phyloP scores from a whole-genome alignment of 2,113 vertebrate species.

The Zapornia atra region DNA sequence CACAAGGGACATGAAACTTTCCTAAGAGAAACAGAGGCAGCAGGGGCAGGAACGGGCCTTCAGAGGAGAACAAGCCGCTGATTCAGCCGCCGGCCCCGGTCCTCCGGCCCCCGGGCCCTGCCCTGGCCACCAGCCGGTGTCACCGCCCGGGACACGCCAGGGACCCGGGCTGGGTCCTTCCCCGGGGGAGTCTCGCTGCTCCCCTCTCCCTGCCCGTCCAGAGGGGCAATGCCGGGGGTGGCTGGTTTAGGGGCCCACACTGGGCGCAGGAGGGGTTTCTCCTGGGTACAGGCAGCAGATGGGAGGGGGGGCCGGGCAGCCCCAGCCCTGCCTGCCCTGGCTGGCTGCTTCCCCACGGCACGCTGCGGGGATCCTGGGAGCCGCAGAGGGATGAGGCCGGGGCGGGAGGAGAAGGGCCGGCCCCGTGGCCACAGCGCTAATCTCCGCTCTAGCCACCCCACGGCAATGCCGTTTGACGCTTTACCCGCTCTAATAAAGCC shows the following conservation, averaged over 20 bases:
- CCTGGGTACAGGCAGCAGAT: background rate
- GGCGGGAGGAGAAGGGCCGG: background rate
- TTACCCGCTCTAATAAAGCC: background rate
- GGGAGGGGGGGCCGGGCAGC: background rate
- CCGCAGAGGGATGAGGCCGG: background rate
- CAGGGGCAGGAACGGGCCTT: slow-evolving; percentile 17
- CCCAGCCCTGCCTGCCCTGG: background rate
- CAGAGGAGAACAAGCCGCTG: slow-evolving; percentile 16
- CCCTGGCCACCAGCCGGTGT: background rate
- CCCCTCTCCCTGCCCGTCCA: accelerated
- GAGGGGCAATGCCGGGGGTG: accelerated
- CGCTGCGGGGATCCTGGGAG: background rate
- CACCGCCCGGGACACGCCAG: background rate
- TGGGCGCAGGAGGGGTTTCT: background rate
- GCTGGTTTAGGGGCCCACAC: accelerated
- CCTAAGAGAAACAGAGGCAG: slow-evolving; percentile 60
- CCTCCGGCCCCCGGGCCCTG: background rate
- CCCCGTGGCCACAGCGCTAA: background rate
- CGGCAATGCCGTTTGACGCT: background rate
- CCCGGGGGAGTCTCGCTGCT: background rate
- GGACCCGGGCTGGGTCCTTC: background rate
- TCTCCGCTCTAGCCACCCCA: background rate
- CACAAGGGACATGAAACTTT: slow-evolving; percentile 46
- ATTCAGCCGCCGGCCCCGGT: background rate
- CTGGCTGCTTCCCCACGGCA: background rate